A percentile compares a stretch with the other conserved stretches of the same genome.
These are phyloP conservation scores for Stegastes partitus DNA, from an alignment of 2,113 vertebrate genomes.

Conservation along the genomic window DNA sequence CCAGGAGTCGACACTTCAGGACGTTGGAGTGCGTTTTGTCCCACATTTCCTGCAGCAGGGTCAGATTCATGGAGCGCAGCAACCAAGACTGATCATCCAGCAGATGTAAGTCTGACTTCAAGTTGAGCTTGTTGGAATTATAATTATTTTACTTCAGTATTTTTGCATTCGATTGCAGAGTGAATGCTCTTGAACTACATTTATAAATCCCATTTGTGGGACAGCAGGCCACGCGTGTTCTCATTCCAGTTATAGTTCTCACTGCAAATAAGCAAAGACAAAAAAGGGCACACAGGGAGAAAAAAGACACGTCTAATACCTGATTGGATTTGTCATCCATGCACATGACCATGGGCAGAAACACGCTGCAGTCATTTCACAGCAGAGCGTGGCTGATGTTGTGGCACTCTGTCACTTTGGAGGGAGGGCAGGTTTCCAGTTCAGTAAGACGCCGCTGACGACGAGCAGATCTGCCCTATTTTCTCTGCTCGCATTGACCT, in stretches of 20 bases:
- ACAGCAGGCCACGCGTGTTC: background rate
- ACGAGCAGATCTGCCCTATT: constrained; percentile 80
- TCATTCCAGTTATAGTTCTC: background rate
- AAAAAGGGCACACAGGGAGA: background rate
- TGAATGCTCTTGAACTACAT: background rate
- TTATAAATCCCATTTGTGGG: background rate
- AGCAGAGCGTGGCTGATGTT: constrained; percentile 62
- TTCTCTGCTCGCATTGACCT: constrained; percentile 77
- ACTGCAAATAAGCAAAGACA: constrained; percentile 18
- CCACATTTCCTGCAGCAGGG: background rate
- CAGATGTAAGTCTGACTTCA: too few species aligned
- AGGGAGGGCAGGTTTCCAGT: constrained; percentile 52
- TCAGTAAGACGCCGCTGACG: constrained; percentile 57
- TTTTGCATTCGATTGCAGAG: background rate
- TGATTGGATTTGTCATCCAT: constrained; percentile 72
- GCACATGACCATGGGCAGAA: constrained; percentile 68
- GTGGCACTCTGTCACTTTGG: constrained; percentile 71
- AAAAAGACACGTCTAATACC: constrained; percentile 38
- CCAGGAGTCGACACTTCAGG: background rate
- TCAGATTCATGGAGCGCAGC: background rate
- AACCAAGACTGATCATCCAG: too few species aligned
- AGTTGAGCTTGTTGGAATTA: too few species aligned
- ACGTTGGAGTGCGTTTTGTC: background rate
- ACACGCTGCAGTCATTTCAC: constrained; percentile 75
- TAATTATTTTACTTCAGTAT: too few species aligned